Conservation (phyloP, 2,113 vertebrate genomes). For the Rynchops niger region DNA sequence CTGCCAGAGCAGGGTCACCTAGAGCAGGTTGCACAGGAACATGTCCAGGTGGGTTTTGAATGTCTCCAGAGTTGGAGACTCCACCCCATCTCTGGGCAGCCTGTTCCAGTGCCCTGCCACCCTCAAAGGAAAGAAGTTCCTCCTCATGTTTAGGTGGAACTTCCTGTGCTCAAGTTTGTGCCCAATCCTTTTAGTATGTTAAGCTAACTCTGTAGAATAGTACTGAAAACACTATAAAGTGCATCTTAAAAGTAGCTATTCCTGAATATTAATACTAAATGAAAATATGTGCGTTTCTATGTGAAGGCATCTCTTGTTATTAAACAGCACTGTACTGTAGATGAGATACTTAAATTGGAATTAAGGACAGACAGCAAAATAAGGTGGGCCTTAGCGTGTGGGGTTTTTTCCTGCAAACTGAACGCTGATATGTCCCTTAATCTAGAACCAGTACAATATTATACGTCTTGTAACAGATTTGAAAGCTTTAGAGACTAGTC, state of each 20-base stretch:
- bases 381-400: accelerated
- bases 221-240: not conserved
- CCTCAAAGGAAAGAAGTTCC: no score
- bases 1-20: no score
- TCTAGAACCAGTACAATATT: not conserved
- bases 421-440: not conserved
- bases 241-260: not conserved
- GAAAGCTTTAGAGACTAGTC: not conserved
- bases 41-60: no score
- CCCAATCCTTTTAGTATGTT: not conserved
- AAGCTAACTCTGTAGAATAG: not conserved
- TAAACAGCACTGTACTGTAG: not conserved
- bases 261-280: not conserved
- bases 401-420: not conserved
- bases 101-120: no score
- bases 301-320: not conserved
- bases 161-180: no score
- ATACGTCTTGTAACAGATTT: not conserved
- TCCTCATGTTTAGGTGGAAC: no score
- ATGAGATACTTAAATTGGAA: not conserved
- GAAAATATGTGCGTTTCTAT: accelerated
- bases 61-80: no score
- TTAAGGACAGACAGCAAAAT: not conserved
- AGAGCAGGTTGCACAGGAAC: no score
- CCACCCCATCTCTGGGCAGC: no score